Conservation (phyloP, 2,113 vertebrate genomes). For the Esox niger region DNA sequence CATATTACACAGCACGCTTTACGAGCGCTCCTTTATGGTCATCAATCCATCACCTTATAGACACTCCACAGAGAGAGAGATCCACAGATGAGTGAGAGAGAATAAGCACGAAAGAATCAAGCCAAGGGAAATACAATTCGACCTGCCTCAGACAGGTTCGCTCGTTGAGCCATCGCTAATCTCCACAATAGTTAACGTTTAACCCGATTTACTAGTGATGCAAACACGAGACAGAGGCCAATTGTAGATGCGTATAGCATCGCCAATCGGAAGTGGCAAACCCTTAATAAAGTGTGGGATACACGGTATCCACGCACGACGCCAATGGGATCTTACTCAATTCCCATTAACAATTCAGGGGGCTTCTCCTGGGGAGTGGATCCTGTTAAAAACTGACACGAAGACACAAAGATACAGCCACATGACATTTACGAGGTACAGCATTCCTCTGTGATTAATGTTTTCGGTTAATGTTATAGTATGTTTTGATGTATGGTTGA, state of each 20-base stretch:
- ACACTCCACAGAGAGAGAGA: too few species aligned
- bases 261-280: too few species aligned
- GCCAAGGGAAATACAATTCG: too few species aligned
- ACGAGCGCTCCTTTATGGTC: conserved; percentile 7
- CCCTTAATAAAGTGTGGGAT: neutral
- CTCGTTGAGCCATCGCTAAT: too few species aligned
- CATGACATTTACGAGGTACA: neutral
- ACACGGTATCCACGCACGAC: neutral
- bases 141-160: too few species aligned
- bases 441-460: neutral
- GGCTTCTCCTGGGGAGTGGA: neutral
- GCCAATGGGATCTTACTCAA: too few species aligned
- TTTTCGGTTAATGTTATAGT: neutral
- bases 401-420: neutral
- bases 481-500: neutral
- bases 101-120: too few species aligned
- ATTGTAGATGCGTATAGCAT: too few species aligned
- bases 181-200: too few species aligned
- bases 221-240: too few species aligned
- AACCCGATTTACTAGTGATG: too few species aligned
- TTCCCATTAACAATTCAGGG: too few species aligned
- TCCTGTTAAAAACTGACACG: neutral
- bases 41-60: neutral
- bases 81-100: neutral
- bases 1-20: conserved; percentile 6